phyloP scores from a whole-genome alignment of 2,113 vertebrate species.

The Cyrtonyx montezumae region DNA sequence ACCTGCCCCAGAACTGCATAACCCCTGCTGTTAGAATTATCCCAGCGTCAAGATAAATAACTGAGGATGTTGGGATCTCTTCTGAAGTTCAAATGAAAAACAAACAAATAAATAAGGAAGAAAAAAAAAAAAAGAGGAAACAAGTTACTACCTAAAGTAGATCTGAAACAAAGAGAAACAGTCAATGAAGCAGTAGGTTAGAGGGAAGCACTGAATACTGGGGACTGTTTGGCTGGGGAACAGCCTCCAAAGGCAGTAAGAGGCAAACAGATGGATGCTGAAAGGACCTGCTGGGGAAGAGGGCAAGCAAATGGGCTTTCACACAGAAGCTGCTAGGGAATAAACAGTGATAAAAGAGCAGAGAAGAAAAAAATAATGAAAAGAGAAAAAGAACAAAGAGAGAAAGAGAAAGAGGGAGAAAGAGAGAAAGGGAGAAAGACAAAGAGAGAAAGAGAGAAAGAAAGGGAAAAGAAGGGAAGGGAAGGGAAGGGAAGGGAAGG shows the following conservation, averaged over 20 bases:
- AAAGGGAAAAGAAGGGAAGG: too few relatives aligned
- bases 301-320: neutral
- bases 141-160: constrained; percentile 14
- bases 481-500: too few relatives aligned
- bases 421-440: too few relatives aligned
- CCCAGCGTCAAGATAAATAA: constrained; percentile 23
- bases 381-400: too few relatives aligned
- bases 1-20: constrained; percentile 4
- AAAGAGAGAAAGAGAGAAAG: too few relatives aligned
- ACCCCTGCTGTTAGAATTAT: constrained; percentile 8
- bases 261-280: neutral
- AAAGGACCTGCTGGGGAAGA: neutral
- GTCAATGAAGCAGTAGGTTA: neutral
- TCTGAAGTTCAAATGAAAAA: neutral
- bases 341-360: neutral
- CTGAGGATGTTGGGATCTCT: neutral
- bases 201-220: neutral
- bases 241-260: neutral
- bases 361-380: neutral
- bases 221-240: neutral
- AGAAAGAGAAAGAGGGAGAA: too few relatives aligned
- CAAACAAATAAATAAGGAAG: neutral
- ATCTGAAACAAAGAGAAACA: neutral
- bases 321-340: neutral
- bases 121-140: neutral